These are phyloP conservation scores for Monomorium pharaonis DNA, from an alignment of 1,140 invertebrate genomes.

Conservation along the genomic window DNA sequence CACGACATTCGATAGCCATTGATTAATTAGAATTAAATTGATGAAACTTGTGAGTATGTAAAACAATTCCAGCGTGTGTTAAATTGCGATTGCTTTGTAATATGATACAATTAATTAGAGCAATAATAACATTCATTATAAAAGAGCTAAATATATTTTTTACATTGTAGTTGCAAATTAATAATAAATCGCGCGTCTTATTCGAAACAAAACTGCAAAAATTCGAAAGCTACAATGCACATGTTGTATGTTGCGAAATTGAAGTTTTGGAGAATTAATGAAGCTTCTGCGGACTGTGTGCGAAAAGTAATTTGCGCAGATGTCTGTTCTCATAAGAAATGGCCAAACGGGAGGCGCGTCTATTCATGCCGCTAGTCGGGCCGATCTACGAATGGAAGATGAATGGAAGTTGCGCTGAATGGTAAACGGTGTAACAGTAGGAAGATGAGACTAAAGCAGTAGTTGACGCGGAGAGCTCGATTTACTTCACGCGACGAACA, in stretches of 20 bases:
- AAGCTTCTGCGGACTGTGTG: not conserved
- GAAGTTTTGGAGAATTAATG: not conserved
- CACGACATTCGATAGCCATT: conserved; percentile 26
- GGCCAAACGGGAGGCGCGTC: conserved; percentile 1
- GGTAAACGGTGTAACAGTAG: conserved; percentile 35
- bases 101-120: not conserved
- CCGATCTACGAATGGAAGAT: conserved; percentile 36
- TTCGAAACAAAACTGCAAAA: not conserved
- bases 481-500: conserved; percentile 50
- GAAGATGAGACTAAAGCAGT: conserved; percentile 48
- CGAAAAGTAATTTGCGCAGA: not conserved
- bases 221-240: not conserved
- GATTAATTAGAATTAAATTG: conserved; percentile 48
- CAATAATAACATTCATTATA: not conserved
- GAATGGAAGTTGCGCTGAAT: conserved; percentile 43
- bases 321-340: conserved; percentile 33
- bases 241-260: not conserved
- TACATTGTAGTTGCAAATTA: not conserved
- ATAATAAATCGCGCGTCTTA: not conserved
- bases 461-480: conserved; percentile 39
- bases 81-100: not conserved
- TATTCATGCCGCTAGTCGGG: conserved; percentile 11
- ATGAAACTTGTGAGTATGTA: not conserved
- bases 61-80: not conserved
- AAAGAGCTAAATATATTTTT: not conserved